Evolutionary conservation across 2,888 invertebrate species (phyloP).

Genomic region (Boloria euphrosyne): DNA sequence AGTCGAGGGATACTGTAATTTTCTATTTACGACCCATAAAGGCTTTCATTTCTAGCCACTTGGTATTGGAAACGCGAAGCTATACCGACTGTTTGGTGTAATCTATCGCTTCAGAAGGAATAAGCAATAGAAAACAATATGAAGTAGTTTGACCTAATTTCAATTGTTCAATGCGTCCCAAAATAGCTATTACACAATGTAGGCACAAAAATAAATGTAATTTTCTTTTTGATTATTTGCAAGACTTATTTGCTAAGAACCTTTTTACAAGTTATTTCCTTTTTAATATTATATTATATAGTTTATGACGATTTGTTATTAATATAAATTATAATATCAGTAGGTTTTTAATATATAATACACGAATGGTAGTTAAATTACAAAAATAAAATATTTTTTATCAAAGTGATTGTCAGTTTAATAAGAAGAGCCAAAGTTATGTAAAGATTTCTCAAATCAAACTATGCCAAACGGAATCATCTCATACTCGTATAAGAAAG

Average conservation of each 20-base stretch:
- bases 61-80: slow-evolving; percentile 62
- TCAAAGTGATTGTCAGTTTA: not conserved
- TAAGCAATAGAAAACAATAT: slow-evolving; percentile 29
- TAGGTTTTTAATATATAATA: no score
- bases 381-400: no score
- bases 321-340: no score
- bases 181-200: not conserved
- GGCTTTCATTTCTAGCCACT: slow-evolving; percentile 65
- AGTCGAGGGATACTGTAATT: slow-evolving; percentile 59
- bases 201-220: not conserved
- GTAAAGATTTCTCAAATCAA: slow-evolving; percentile 16
- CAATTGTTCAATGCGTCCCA: slow-evolving; percentile 1
- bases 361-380: no score
- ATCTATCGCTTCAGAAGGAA: slow-evolving; percentile 28
- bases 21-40: slow-evolving; percentile 72
- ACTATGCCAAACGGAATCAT: slow-evolving; percentile 14
- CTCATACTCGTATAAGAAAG: slow-evolving; percentile 28
- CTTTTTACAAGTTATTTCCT: no score
- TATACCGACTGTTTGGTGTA: slow-evolving; percentile 26
- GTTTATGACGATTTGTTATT: no score
- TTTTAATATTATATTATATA: no score
- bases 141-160: slow-evolving; percentile 15
- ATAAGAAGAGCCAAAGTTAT: not conserved
- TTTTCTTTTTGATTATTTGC: not conserved
- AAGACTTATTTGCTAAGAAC: no score